Evolutionary conservation across 1,140 invertebrate species (phyloP).

Genomic region (Brachionus rubens): DNA sequence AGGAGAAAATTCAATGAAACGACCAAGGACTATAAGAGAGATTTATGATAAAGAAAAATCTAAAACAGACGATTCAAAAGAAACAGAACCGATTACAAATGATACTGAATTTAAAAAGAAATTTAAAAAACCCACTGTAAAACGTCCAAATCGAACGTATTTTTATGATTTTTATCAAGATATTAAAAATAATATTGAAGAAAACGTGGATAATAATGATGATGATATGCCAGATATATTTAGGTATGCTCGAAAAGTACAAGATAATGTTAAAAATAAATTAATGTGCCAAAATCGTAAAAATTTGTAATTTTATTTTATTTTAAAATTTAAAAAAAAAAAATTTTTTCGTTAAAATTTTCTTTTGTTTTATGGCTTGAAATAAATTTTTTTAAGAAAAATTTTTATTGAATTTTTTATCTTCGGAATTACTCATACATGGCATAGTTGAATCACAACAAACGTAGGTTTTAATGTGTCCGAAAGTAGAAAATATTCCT

Average conservation of each 20-base stretch:
- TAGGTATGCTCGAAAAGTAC: not conserved
- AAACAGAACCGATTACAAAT: not conserved
- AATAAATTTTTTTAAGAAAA: not conserved
- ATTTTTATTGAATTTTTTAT: not conserved
- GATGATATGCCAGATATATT: not conserved
- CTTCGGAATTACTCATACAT: no score
- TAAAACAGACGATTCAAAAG: not conserved
- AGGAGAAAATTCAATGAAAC: not conserved
- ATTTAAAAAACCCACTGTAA: not conserved
- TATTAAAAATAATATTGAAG: slow-evolving; percentile 28
- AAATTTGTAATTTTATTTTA: not conserved
- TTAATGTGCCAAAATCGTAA: not conserved
- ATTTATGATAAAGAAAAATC: slow-evolving; percentile 7
- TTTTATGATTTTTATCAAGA: slow-evolving; percentile 44
- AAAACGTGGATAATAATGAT: not conserved
- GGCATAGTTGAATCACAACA: no score
- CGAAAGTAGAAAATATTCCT: no score
- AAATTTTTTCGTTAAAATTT: not conserved
- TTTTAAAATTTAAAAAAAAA: not conserved
- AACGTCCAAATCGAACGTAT: slow-evolving; percentile 17
- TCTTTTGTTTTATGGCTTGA: not conserved
- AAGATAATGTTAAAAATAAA: not conserved
- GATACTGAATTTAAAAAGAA: not conserved
- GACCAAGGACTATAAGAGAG: not conserved
- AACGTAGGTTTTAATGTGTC: no score